Evolutionary conservation across 2,888 invertebrate genomes (phyloP), one percentile per base, ranked within the genome.

Genomic region (Drosophila pegasa): DNA sequence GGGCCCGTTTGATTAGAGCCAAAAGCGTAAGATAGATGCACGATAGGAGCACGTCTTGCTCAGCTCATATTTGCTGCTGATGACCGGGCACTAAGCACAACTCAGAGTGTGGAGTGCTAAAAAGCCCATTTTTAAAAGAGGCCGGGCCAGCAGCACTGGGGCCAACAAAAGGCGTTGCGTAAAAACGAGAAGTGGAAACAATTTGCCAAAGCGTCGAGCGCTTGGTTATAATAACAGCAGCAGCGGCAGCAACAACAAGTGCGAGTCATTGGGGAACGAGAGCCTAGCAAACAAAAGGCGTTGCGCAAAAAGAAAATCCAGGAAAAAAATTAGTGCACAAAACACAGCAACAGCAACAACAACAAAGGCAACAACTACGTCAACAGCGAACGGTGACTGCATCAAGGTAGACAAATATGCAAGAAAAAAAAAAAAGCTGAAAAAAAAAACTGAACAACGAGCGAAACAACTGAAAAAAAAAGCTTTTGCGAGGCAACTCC

Each of bases 121-220:
- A 62, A 62, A 74, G 52, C 51, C 52, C 61, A 76, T 71, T 76
- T 66, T 50, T 66, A 61, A 84, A 86, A 83, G 71, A 80, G 71
- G 45, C 56, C 65, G 55, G 35, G 38, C 56, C 37, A 48, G 25
- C 7, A 33, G 20, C n/a, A 27, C 55, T 43, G 47, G 50, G 66
- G 58, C 62, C 71, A 55, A 80, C 66, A 73, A 66, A 76, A 76
- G 71, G 64, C 68, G 61, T 65, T 61, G 72, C 72, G 71, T 56
- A 58, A 56, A 70, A 81, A 78, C 52, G 82, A 81, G 87, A 79
- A 85, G 77, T 83, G 88, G 83, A 83, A 83, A 85, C 88, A 83
- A 83, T 83, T 83, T 88, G 75, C 79, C 76, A 88, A 87, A 85
- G 88, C 87, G 88, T 68, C 75, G 73, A 75, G 79, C 79, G 79